Percentiles rank a stretch among this genome's conserved stretches.
phyloP scores from a whole-genome alignment of 2,888 invertebrate genomes.

The Pammene aurita region DNA sequence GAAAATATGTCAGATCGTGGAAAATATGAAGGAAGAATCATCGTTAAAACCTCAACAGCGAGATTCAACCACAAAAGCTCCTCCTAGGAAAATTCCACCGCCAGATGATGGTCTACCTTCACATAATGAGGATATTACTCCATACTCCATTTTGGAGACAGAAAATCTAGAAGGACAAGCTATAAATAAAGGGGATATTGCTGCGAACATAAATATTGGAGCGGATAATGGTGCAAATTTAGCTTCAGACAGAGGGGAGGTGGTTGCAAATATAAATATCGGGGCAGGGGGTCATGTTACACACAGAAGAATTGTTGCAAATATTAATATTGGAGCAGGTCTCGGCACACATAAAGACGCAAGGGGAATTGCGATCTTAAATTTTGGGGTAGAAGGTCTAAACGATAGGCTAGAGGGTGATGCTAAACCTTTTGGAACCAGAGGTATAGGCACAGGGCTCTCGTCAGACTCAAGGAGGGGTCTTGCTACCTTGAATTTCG shows the following conservation, averaged over 20 bases:
- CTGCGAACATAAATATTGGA: background rate
- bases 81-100: background rate
- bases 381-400: too few species aligned
- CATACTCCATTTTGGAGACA: background rate
- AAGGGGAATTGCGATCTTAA: too few species aligned
- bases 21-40: slow-evolving; percentile 52
- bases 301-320: background rate
- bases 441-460: too few species aligned
- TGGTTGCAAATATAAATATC: background rate
- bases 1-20: slow-evolving; percentile 27
- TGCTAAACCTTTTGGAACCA: too few species aligned
- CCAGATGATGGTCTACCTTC: background rate
- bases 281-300: background rate
- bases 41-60: slow-evolving; percentile 44
- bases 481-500: too few species aligned
- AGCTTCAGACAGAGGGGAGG: background rate
- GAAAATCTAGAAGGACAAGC: too few species aligned
- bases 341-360: background rate
- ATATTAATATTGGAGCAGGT: background rate
- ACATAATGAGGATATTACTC: background rate
- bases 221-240: background rate
- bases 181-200: background rate
- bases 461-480: too few species aligned
- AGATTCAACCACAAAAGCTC: background rate
- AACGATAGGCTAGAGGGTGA: too few species aligned